Evolutionary conservation across 2,888 invertebrate genomes (phyloP), one percentile per base, ranked within the genome.

Genomic region (Microplitis deprimator): DNA sequence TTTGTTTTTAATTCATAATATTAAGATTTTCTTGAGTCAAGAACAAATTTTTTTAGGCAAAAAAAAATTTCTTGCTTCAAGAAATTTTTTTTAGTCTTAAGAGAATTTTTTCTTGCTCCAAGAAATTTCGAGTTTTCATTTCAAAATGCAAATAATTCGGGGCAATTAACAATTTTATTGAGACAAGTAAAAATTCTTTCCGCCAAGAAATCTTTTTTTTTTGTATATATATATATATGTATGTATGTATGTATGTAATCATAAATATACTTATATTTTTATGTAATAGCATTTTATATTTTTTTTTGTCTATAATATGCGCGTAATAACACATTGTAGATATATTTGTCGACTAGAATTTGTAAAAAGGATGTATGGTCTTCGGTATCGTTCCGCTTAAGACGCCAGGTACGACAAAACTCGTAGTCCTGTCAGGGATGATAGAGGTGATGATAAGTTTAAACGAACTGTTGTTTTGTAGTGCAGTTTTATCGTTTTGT

Each of bases 311-410:
- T 69, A 79, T 76, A 77, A 81, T 74, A 71, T 80, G 77, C 73
- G 76, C 79, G 80, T 78, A 77, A 71, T 79, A 74, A 80, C 79
- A 82, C 77, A 84, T 85, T 85, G 85, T 83, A 82, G 84, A 87
- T 87, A 87, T 88, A 84, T 86, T 86, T 87, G 84, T 88, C 87
- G 89, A 89, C 89, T 89, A 89, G 89, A 89, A 88, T 89, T 89
- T 84, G 88, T 89, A 86, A 81, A 87, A 29, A 86, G 88, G 86
- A 85, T 84, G 85, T 85, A 84, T 86, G 85, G 85, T 84, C 86
- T 85, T 86, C 85, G 80, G 85, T 86, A 84, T 83, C 84, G 85
- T 84, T 84, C 83, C 82, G 81, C 82, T 83, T 84, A 84, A 82
- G 82, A 79, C 81, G 77, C 79, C 68, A 77, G 77, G 75, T 78